Conservation (phyloP, 2,113 vertebrate species). For the Pheucticus melanocephalus region DNA sequence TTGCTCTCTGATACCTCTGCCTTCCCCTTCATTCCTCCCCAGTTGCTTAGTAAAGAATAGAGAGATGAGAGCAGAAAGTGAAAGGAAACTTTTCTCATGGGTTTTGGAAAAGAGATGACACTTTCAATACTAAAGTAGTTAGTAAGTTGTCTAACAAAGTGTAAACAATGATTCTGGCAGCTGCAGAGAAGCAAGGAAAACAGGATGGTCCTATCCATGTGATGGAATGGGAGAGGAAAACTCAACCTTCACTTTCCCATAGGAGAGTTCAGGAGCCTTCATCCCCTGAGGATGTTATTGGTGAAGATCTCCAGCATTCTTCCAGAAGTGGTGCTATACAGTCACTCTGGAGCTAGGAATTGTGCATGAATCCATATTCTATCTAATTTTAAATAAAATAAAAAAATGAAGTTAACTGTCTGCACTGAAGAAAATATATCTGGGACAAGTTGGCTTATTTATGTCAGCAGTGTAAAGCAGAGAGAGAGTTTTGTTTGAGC, state of each 20-base stretch:
- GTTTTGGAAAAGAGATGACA: neutral
- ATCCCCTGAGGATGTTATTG: accelerated
- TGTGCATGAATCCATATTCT: neutral
- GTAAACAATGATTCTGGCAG: neutral
- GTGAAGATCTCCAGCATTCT: neutral
- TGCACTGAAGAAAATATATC: neutral
- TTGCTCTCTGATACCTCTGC: neutral
- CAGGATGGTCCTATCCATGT: neutral
- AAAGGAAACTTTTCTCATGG: neutral
- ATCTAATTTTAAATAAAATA: neutral
- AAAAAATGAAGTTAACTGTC: neutral
- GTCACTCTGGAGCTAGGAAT: neutral
- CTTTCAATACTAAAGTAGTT: neutral
- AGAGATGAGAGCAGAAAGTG: neutral
- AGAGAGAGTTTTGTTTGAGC: neutral
- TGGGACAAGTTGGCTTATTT: neutral
- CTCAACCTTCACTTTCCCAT: neutral
- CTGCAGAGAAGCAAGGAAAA: neutral
- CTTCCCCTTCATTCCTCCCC: neutral
- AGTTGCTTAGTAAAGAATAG: neutral
- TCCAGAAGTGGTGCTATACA: neutral
- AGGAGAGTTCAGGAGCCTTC: neutral
- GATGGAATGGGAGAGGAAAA: neutral
- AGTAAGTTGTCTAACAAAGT: neutral
- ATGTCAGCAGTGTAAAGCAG: neutral